Percentiles rank a stretch among this genome's conserved stretches.
phyloP scores from a whole-genome alignment of 2,113 vertebrate genomes.

The Pomatostomus ruficeps region DNA sequence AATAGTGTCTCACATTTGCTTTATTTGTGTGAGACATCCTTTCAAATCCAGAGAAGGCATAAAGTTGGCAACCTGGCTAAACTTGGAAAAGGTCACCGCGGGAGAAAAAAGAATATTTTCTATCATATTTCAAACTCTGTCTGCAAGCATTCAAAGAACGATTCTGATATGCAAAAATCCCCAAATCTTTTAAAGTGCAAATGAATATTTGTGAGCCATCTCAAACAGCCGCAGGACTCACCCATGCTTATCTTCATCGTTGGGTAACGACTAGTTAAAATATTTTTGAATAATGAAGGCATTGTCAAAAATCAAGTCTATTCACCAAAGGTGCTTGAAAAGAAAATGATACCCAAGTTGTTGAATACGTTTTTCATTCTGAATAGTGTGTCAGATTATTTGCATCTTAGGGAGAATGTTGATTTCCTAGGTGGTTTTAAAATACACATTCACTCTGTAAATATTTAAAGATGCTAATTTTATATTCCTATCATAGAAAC shows the following conservation, averaged over 20 bases:
- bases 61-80: background rate
- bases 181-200: background rate
- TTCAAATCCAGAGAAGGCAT: background rate
- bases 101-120: background rate
- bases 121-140: background rate
- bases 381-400: background rate
- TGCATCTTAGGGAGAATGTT: background rate
- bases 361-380: constrained; percentile 10
- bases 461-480: constrained; percentile 49
- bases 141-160: background rate
- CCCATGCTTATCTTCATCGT: background rate
- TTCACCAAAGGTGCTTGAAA: background rate
- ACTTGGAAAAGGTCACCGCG: background rate
- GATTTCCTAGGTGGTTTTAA: constrained; percentile 19
- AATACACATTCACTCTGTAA: background rate
- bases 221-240: background rate
- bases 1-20: background rate
- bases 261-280: constrained; percentile 24
- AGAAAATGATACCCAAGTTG: background rate
- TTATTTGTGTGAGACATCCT: background rate
- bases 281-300: constrained; percentile 14
- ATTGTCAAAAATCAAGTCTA: constrained; percentile 54
- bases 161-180: background rate
- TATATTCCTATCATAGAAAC: background rate
- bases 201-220: background rate